Percentiles rank a stretch among this genome's conserved stretches.
Evolutionary conservation across 2,113 vertebrate species (phyloP).

Genomic region (Urocitellus parryii): DNA sequence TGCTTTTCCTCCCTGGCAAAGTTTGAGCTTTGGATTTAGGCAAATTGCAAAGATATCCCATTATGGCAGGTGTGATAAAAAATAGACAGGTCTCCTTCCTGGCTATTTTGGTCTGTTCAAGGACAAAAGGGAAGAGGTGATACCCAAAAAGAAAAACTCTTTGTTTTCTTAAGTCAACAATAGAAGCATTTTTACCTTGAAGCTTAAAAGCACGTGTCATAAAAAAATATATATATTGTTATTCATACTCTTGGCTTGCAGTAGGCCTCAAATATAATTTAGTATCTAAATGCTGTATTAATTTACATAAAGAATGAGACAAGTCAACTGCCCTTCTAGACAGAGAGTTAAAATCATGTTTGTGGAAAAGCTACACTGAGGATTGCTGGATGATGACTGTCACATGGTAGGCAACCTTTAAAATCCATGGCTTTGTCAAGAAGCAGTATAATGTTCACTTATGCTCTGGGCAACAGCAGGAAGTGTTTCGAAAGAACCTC

Average conservation of each 20-base stretch:
- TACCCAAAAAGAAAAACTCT: background rate
- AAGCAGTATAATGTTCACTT: background rate
- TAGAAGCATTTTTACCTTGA: background rate
- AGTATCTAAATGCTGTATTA: background rate
- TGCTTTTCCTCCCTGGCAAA: background rate
- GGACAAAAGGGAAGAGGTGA: background rate
- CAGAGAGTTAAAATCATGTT: slow-evolving; percentile 1
- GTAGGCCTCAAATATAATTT: background rate
- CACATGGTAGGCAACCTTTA: slow-evolving; percentile 73
- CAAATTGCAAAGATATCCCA: background rate
- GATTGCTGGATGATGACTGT: slow-evolving; percentile 75
- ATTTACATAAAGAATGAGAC: background rate
- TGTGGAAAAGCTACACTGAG: background rate
- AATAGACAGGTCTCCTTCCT: background rate
- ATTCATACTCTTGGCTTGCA: background rate
- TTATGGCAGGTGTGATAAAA: background rate
- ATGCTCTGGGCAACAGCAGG: slow-evolving; percentile 49
- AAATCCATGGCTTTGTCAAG: background rate
- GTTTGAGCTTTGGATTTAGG: slow-evolving; percentile 8
- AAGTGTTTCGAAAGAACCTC: slow-evolving; percentile 72
- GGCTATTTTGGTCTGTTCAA: background rate
- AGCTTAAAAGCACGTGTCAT: background rate
- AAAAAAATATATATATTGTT: background rate
- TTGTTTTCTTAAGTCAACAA: slow-evolving; percentile 16
- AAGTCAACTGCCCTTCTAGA: background rate